Base-by-base conservation (phyloP, 2,113 vertebrate genomes). In the Hippopotamus amphibius region DNA sequence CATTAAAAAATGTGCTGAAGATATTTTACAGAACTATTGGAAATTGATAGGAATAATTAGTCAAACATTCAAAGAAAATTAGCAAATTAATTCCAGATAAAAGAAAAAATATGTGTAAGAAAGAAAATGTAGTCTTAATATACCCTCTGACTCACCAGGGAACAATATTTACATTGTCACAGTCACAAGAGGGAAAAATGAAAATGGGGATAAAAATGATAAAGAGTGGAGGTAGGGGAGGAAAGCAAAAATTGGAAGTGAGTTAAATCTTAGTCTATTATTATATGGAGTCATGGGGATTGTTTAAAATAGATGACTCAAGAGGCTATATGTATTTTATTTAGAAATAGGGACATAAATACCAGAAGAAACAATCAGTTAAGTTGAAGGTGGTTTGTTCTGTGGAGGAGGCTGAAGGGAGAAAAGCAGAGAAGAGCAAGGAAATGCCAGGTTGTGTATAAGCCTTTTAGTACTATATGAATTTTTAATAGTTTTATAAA, bases 401-500 rank as follows among this genome's bases (percentile, higher is more conserved):
- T 46, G 6, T 76, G 48, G 55, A 37, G 7, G 4, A n/a, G 16
- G 16, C 69, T 43, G 24, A 94, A 46, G 30, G 61, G n/a, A 92
- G 28, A 65, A 88, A 83, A 16, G n/a, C 12, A 65, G 7, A 14
- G 12, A 26, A 43, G 21, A 85, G 13, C 7, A 63, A 37, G 6
- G 19, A 92, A 65, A 61, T 57, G 43, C 33, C 28, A 11, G 16
- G 22, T 80, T 50, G 28, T 50, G 41, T 24, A 41, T 14, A 30
- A 74, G 7, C 17, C 26, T 65, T 55, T 55, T 15, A 85, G 55
- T n/a, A 37, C 5, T 9, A 61, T 80, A 26, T 33, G 30, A 22
- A 59, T 22, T 85, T 84, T 55, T 80, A 88, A 77, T 50, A 26
- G 30, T 89, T 93, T 48, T n/a, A 71, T 55, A 93, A 85, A n/a